Evolutionary conservation across 2,888 invertebrate species (phyloP), one percentile per base, ranked within the genome.

Genomic region (Apoderus coryli): DNA sequence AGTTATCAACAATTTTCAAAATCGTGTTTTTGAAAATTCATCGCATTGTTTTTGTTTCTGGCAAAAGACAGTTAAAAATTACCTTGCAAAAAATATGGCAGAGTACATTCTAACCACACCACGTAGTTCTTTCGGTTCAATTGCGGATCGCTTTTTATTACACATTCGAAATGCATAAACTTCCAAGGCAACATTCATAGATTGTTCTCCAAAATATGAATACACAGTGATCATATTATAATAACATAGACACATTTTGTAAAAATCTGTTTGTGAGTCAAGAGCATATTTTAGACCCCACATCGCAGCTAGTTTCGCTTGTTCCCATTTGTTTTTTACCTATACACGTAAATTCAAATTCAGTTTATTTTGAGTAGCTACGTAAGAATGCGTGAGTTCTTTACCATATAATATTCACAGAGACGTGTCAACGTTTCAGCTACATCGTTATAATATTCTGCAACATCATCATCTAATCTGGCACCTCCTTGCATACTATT

Each of bases 201-300:
- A 38, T 25, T 42, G 39, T 22, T 48, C 46, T 14, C 47, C 43
- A 27, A 53, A 47, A 34, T 50, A 49, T 26, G 59, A 51, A 4
- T 57, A 52, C 0, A 57, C 52, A 3, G 48, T 43, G 13, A 66
- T 50, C 52, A 70, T 59, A 36, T 69, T 66, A 0, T 61, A 59
- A 37, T 67, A 72, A n/a, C 64, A 57, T 3, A 52, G 45, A 39
- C 70, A 69, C 2, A 73, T 47, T 1, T 63, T 49, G 1, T 59
- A 50, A 35, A 73, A 69, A 43, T 70, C 63, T 2, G 60, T 59
- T 37, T 62, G 63, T 0, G 65, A 60, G 25, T 57, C 49, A 9
- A 68, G 41, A 1, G 69, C 67, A 34, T 61, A 61, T 29, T 60
- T 63, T 24, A 72, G 47, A 12, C 65, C 58, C 66, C 70, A 67